Evolutionary conservation across 2,797 vertebrate species (phyloP).

Genomic region (Staurois parvus): DNA sequence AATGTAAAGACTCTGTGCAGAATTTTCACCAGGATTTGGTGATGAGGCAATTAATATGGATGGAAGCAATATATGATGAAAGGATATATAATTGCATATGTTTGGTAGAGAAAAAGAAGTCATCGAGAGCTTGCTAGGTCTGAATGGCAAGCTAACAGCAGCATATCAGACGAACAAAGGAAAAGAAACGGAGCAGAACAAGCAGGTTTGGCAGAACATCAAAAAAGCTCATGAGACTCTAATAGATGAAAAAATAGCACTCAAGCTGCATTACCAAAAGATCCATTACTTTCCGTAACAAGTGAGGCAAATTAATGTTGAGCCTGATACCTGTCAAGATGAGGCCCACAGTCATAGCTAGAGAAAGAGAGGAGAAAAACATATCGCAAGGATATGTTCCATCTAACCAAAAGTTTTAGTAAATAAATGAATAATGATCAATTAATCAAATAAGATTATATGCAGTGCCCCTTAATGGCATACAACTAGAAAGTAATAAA

Average conservation of each 20-base stretch:
- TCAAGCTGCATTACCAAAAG: conserved; percentile 61
- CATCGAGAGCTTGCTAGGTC: conserved; percentile 58
- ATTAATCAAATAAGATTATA: conserved; percentile 30
- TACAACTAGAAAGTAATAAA: conserved; percentile 36
- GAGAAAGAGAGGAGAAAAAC: conserved; percentile 5
- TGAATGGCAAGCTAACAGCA: conserved; percentile 62
- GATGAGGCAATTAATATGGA: conserved; percentile 46
- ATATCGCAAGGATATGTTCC: conserved; percentile 6
- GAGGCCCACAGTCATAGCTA: conserved; percentile 43
- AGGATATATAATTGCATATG: conserved; percentile 60
- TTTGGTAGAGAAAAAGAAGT: conserved; percentile 54
- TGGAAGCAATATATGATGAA: conserved; percentile 58
- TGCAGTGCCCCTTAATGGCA: conserved; percentile 24
- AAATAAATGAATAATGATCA: conserved; percentile 5
- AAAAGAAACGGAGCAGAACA: conserved; percentile 62
- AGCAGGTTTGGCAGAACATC: conserved; percentile 62
- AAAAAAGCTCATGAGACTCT: conserved; percentile 62
- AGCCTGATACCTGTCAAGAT: conserved; percentile 58
- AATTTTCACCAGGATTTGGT: conserved; percentile 25
- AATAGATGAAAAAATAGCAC: conserved; percentile 63
- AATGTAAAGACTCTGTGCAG: conserved; percentile 1
- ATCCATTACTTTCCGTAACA: conserved; percentile 61
- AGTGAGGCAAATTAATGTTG: conserved; percentile 61
- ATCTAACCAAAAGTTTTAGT: conserved; percentile 6
- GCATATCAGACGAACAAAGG: conserved; percentile 60